Evolutionary conservation across 2,113 vertebrate genomes (phyloP).

Genomic region (Macrotis lagotis): DNA sequence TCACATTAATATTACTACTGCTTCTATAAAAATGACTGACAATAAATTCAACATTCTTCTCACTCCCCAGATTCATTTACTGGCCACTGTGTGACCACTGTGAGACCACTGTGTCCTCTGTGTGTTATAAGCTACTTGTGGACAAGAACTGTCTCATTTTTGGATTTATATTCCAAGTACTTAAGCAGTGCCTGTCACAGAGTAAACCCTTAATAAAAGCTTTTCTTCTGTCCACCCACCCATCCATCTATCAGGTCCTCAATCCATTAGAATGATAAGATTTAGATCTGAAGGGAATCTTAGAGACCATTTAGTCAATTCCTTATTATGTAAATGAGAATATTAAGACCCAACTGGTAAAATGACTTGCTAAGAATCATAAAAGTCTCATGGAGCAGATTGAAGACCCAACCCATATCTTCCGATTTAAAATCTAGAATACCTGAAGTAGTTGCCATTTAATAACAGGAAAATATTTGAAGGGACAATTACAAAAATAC

Average conservation of each 20-base stretch:
- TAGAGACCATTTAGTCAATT: background rate
- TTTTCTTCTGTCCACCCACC: too few relatives aligned
- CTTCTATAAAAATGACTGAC: background rate
- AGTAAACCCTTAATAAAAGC: background rate
- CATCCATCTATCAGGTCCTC: background rate
- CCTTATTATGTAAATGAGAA: background rate
- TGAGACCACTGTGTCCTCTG: too few relatives aligned
- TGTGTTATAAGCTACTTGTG: background rate
- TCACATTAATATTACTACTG: background rate
- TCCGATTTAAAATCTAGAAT: background rate
- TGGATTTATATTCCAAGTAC: background rate
- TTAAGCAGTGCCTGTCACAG: background rate
- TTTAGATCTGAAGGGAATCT: background rate
- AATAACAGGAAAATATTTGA: background rate
- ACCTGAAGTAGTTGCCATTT: background rate
- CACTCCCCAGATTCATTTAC: background rate
- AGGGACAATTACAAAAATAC: background rate
- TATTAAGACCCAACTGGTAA: background rate
- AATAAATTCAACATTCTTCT: background rate
- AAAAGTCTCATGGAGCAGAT: background rate
- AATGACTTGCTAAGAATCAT: background rate
- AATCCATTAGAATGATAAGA: background rate
- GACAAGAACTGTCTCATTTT: background rate
- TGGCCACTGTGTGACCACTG: too few relatives aligned
- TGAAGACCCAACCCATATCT: background rate